Conservation (phyloP, 2,888 invertebrate genomes). For the Caenorhabditis panamensis region DNA sequence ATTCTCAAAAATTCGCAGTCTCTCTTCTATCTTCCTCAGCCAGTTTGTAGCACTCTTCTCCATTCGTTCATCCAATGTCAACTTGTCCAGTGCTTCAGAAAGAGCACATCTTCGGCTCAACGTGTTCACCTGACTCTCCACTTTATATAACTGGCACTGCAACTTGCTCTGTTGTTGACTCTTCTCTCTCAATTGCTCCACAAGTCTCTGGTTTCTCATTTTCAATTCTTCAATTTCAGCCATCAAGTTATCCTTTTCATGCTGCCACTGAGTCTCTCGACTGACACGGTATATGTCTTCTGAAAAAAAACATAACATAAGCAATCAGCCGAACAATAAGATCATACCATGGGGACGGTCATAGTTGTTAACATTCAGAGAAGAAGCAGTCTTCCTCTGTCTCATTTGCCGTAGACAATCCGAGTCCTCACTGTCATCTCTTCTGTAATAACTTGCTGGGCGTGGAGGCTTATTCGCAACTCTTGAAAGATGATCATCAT, state of each 20-base stretch:
- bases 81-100: slow-evolving; percentile 73
- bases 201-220: slow-evolving; percentile 74
- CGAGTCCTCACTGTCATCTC: slow-evolving; percentile 70
- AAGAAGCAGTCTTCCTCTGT: slow-evolving; percentile 62
- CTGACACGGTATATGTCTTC: slow-evolving; percentile 62
- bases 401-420: slow-evolving; percentile 52
- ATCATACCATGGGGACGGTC: slow-evolving; percentile 25
- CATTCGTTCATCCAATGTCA: slow-evolving; percentile 71
- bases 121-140: slow-evolving; percentile 73
- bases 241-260: slow-evolving; percentile 67
- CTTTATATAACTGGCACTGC: slow-evolving; percentile 69
- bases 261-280: slow-evolving; percentile 62
- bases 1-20: slow-evolving; percentile 70
- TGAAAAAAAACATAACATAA: too few species aligned
- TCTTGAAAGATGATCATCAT: slow-evolving; percentile 53
- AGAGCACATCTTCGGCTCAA: slow-evolving; percentile 67
- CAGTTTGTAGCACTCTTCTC: slow-evolving; percentile 52
- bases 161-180: slow-evolving; percentile 73
- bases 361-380: slow-evolving; percentile 61
- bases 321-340: neutral
- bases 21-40: slow-evolving; percentile 72
- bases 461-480: slow-evolving; percentile 59
- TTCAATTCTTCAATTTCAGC: slow-evolving; percentile 72
- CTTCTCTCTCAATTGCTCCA: slow-evolving; percentile 79
- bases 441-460: slow-evolving; percentile 65